Base-by-base conservation (phyloP, 2,888 invertebrate genomes). In the Beris chalybata region DNA sequence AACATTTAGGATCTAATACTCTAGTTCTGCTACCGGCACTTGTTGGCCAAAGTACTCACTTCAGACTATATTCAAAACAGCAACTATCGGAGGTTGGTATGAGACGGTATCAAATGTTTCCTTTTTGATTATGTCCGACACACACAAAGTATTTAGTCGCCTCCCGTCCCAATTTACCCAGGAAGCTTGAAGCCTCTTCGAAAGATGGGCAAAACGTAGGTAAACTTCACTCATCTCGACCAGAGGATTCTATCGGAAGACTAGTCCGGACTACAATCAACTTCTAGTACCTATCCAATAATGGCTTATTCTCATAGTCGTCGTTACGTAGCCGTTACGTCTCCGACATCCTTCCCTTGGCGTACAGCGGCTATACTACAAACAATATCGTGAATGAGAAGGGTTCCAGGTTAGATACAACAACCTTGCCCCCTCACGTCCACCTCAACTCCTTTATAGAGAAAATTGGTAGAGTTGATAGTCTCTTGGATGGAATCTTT, bases 61-160 rank as follows among this genome's bases (percentile, higher is more conserved):
- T 22, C 22, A 22, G 30, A 64, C 53, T 48, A 48, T 22, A 22
- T 22, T 22, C 22, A 22, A 22, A 48, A 5, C 22, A 22, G 48
- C 22, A 53, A 53, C 31, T 22, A 22, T 22, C 22, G 22, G 22
- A 22, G 64, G 30, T 53, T 30, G 22, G 53, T 15, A 30, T 54
- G 45, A n/a, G 56, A 30, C 47, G 56, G 64, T 43, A 65, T 66
- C 67, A 69, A 69, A 66, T 67, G 66, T 67, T 67, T 67, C 67
- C 66, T 65, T 69, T 69, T 69, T 67, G 67, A 69, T 67, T 69
- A 69, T 64, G 67, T 66, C 66, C 66, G 43, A 55, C 64, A 61
- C 67, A 67, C 55, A 64, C 63, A 68, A 38, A 5, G 9, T 52
- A 9, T 6, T 12, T 22, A 13, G 48, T 9, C 48, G 22, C 48